Evolutionary conservation across 2,888 invertebrate genomes (phyloP).

Genomic region (Endotricha flammealis): DNA sequence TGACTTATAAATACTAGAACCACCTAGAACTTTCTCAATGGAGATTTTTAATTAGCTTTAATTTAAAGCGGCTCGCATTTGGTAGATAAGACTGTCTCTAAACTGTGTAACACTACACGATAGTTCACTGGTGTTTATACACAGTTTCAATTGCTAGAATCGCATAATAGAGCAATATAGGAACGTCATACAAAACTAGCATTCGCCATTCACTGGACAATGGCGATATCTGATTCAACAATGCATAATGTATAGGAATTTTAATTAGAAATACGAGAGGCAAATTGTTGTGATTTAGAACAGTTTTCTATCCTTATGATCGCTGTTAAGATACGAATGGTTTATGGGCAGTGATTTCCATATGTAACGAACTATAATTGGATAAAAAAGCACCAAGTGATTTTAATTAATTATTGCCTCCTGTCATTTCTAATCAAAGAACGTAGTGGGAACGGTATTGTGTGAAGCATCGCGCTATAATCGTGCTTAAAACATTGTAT

Average conservation of each 20-base stretch:
- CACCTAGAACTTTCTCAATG: too few relatives aligned
- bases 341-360: constrained; percentile 46
- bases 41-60: too few relatives aligned
- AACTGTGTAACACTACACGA: not conserved
- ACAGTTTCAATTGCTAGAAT: constrained; percentile 57
- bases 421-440: constrained; percentile 7
- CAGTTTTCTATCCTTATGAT: constrained; percentile 44
- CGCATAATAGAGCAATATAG: constrained; percentile 42
- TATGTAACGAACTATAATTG: constrained; percentile 40
- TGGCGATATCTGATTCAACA: constrained; percentile 70
- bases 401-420: constrained; percentile 13
- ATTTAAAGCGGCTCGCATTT: too few relatives aligned
- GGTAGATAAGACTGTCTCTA: too few relatives aligned
- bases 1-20: too few relatives aligned
- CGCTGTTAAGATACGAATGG: constrained; percentile 36
- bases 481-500: not conserved
- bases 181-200: constrained; percentile 43
- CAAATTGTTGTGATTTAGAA: constrained; percentile 51
- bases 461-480: constrained; percentile 1
- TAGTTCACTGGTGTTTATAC: constrained; percentile 12
- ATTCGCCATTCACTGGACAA: constrained; percentile 58
- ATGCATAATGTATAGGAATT: constrained; percentile 66
- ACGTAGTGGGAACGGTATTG: constrained; percentile 9
- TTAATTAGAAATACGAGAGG: constrained; percentile 71
- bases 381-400: constrained; percentile 30